Evolutionary conservation across 2,888 invertebrate species (phyloP).

Genomic region (Doris montereyensis): DNA sequence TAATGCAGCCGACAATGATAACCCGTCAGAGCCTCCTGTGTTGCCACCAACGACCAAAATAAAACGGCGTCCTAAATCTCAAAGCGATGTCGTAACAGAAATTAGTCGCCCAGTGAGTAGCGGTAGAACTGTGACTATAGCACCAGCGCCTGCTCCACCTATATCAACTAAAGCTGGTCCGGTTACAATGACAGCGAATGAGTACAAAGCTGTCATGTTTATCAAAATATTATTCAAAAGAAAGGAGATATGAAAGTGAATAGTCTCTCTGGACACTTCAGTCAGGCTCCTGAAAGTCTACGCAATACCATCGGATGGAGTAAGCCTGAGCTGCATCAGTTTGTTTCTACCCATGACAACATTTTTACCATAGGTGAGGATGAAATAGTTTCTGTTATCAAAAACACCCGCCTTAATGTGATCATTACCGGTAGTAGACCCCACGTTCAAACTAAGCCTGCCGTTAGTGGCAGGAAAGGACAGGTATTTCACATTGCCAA

Average conservation of each 20-base stretch:
- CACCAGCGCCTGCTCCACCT: constrained; percentile 44
- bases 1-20: constrained; percentile 62
- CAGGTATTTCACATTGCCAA: constrained; percentile 73
- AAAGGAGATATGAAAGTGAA: constrained; percentile 67
- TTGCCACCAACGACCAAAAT: constrained; percentile 48
- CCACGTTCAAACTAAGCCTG: constrained; percentile 56
- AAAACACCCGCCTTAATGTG: constrained; percentile 70
- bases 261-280: constrained; percentile 66
- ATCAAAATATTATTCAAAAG: constrained; percentile 71
- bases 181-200: constrained; percentile 72
- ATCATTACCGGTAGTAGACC: constrained; percentile 71
- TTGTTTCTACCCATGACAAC: constrained; percentile 67
- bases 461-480: constrained; percentile 68
- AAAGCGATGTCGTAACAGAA: constrained; percentile 50
- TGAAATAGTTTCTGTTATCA: constrained; percentile 67
- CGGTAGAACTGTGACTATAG: constrained; percentile 41
- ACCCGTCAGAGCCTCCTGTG: constrained; percentile 54
- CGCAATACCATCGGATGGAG: constrained; percentile 72
- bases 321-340: constrained; percentile 69
- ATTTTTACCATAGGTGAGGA: constrained; percentile 69
- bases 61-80: constrained; percentile 62
- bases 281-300: constrained; percentile 69
- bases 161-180: constrained; percentile 61
- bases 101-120: constrained; percentile 51
- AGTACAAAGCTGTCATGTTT: constrained; percentile 73